phyloP scores from a whole-genome alignment of 1,140 invertebrate genomes.

The Pogonognathellus flavescens region DNA sequence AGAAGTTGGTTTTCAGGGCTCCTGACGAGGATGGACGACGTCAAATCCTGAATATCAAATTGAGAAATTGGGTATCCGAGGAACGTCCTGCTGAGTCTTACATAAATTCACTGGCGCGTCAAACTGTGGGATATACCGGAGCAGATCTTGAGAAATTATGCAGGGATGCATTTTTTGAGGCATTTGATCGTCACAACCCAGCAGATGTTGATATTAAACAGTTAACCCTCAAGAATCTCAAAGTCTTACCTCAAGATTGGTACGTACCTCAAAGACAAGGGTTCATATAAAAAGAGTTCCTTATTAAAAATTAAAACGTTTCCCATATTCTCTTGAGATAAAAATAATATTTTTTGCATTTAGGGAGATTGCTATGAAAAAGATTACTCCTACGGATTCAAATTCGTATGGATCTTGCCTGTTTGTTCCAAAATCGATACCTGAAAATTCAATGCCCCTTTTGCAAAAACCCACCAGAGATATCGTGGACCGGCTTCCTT shows the following conservation, averaged over 20 bases:
- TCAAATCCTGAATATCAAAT: neutral
- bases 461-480: neutral
- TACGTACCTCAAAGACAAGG: neutral
- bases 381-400: neutral
- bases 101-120: neutral
- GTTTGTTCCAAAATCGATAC: neutral
- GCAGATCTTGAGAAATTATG: neutral
- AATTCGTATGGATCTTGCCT: neutral
- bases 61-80: neutral
- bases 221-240: neutral
- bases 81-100: neutral
- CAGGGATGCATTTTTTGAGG: neutral
- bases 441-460: neutral
- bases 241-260: neutral
- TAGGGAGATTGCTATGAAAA: neutral
- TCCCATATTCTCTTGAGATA: neutral
- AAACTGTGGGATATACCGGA: neutral
- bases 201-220: neutral
- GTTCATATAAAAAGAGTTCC: neutral
- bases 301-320: neutral
- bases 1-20: neutral
- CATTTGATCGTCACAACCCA: neutral
- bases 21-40: neutral
- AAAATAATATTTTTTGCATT: neutral
- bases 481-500: neutral